Evolutionary conservation across 2,888 invertebrate genomes (phyloP).

Genomic region (Phymatocera aterrima): DNA sequence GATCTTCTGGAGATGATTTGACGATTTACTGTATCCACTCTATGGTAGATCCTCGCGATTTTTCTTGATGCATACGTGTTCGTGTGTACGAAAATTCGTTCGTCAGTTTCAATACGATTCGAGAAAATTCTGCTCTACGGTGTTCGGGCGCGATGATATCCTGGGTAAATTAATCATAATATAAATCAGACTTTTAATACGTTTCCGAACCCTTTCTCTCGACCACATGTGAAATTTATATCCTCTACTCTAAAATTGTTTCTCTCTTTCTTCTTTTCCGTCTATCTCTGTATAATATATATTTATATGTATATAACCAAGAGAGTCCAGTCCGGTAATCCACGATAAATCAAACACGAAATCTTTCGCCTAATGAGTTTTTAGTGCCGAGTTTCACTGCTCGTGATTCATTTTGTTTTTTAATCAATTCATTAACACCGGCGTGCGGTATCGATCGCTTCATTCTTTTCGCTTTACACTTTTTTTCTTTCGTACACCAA

Average conservation of each 20-base stretch:
- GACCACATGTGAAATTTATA: slow-evolving; percentile 55
- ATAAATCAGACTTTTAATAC: slow-evolving; percentile 44
- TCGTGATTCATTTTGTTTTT: slow-evolving; percentile 65
- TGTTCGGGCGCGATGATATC: slow-evolving; percentile 30
- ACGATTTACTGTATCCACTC: no score
- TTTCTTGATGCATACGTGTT: neutral
- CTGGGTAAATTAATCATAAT: slow-evolving; percentile 40
- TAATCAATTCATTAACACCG: slow-evolving; percentile 69
- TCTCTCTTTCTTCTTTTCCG: neutral
- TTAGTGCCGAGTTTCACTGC: slow-evolving; percentile 62
- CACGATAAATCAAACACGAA: slow-evolving; percentile 70
- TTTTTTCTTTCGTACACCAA: neutral
- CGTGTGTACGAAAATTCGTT: neutral
- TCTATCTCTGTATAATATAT: neutral
- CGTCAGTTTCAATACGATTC: neutral
- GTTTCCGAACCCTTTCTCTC: slow-evolving; percentile 43
- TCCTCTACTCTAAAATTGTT: slow-evolving; percentile 50
- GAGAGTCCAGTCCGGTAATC: slow-evolving; percentile 65
- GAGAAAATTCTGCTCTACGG: slow-evolving; percentile 8
- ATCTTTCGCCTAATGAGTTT: slow-evolving; percentile 70
- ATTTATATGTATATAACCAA: slow-evolving; percentile 51
- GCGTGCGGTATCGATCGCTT: neutral
- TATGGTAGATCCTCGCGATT: neutral
- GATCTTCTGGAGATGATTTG: neutral
- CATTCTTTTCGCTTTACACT: neutral